Evolutionary conservation across 2,888 invertebrate genomes (phyloP).

Genomic region (Athalia circularis): DNA sequence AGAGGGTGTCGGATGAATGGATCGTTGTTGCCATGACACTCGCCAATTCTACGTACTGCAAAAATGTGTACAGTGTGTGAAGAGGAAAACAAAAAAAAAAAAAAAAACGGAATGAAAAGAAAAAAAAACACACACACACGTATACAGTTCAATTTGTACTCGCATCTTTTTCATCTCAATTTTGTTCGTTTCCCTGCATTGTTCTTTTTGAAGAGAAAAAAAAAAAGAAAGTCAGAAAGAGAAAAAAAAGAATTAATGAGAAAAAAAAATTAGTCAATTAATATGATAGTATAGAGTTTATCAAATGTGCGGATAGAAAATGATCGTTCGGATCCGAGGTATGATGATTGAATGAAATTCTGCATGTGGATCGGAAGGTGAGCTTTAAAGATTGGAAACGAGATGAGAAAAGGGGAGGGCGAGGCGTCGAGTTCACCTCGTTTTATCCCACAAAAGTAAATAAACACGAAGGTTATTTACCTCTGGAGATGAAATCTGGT

Average conservation of each 20-base stretch:
- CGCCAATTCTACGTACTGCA: constrained; percentile 41
- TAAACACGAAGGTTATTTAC: constrained; percentile 62
- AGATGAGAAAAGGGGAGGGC: no score
- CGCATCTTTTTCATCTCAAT: no score
- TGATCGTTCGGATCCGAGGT: neutral
- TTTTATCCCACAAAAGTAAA: constrained; percentile 50
- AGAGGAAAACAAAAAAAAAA: no score
- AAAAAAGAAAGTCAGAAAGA: no score
- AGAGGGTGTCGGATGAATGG: constrained; percentile 51
- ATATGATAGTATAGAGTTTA: neutral
- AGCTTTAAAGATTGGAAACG: constrained; percentile 58
- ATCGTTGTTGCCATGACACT: constrained; percentile 63
- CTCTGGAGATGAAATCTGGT: constrained; percentile 55
- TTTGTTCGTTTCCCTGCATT: no score
- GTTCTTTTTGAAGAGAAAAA: no score
- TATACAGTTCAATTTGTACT: no score
- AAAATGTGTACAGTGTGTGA: no score
- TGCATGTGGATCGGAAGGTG: constrained; percentile 57
- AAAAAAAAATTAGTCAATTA: no score
- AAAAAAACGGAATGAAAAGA: no score
- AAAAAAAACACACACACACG: no score
- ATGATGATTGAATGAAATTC: constrained; percentile 52
- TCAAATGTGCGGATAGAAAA: neutral
- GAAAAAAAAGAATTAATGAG: neutral
- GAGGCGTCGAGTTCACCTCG: constrained; percentile 48